Percentiles rank a stretch among this genome's conserved stretches.
Conservation (phyloP, 2,888 invertebrate genomes). For the Ecliptopera silaceata region DNA sequence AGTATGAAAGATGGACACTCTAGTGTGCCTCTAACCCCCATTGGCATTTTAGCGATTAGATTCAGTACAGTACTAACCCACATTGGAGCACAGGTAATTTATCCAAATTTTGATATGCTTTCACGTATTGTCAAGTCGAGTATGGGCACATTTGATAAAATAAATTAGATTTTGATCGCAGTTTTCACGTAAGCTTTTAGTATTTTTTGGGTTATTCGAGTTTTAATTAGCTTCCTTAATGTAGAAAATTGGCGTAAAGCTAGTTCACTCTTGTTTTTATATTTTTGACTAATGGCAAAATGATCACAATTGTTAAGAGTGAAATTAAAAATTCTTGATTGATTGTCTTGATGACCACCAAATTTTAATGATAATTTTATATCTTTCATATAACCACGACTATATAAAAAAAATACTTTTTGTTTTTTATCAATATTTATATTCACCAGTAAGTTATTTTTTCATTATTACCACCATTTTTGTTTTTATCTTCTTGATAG, state of each 20-base stretch:
- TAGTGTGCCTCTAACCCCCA: slow-evolving; percentile 10
- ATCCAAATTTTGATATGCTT: slow-evolving; percentile 43
- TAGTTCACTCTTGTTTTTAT: slow-evolving; percentile 39
- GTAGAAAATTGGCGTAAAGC: slow-evolving; percentile 50
- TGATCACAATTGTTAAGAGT: slow-evolving; percentile 81
- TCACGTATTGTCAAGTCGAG: slow-evolving; percentile 38
- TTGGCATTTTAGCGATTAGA: slow-evolving; percentile 28
- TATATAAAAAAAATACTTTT: slow-evolving; percentile 29
- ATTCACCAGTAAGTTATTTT: slow-evolving; percentile 52
- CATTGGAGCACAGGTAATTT: slow-evolving; percentile 71
- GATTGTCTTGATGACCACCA: slow-evolving; percentile 44
- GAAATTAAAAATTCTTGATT: slow-evolving; percentile 45
- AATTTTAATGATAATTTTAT: slow-evolving; percentile 38
- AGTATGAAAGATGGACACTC: slow-evolving; percentile 14
- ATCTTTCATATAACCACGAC: slow-evolving; percentile 41
- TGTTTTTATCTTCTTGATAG: slow-evolving; percentile 51
- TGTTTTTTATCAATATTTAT: slow-evolving; percentile 50
- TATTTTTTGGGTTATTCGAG: slow-evolving; percentile 42
- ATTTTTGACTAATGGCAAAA: slow-evolving; percentile 81
- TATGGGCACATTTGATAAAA: slow-evolving; percentile 26
- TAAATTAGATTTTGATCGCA: slow-evolving; percentile 42
- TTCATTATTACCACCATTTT: slow-evolving; percentile 52
- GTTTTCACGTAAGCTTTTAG: slow-evolving; percentile 50
- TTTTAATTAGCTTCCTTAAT: slow-evolving; percentile 51
- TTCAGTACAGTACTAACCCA: slow-evolving; percentile 47